Conservation (phyloP, 2,888 invertebrate genomes). For the Bellardia bayeri region DNA sequence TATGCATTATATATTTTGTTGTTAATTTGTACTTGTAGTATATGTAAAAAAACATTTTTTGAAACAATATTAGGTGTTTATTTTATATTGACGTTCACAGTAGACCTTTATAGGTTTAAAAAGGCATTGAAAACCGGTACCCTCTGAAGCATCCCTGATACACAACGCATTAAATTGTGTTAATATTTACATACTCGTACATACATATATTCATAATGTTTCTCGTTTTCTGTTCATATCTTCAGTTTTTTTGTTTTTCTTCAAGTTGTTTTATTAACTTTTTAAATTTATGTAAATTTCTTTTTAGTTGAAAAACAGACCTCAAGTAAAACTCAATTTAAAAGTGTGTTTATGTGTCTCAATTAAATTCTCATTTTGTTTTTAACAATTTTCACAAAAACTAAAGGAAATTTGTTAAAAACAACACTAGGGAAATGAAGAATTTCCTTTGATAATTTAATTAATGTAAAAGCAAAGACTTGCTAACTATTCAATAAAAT, state of each 20-base stretch:
- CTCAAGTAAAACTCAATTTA: background rate
- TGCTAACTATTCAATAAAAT: background rate
- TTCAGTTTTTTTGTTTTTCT: background rate
- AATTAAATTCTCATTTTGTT: background rate
- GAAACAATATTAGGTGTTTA: no score
- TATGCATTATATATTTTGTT: no score
- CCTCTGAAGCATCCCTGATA: no score
- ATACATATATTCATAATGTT: background rate
- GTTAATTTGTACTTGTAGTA: no score
- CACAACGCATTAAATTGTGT: no score
- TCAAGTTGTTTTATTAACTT: background rate
- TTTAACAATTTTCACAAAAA: background rate
- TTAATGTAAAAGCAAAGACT: background rate
- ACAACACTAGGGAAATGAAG: background rate
- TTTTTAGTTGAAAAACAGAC: background rate
- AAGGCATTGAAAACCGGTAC: no score
- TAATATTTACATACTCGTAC: no score
- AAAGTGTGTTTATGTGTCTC: background rate
- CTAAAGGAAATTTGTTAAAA: background rate
- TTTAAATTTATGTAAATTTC: background rate
- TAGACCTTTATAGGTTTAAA: no score
- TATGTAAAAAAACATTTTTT: no score
- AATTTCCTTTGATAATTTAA: background rate
- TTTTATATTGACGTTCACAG: no score
- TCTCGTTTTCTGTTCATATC: background rate